A percentile compares a stretch with the other conserved stretches of the same genome.
Conservation (phyloP, 1,140 invertebrate genomes). For the Rhysida immarginata region DNA sequence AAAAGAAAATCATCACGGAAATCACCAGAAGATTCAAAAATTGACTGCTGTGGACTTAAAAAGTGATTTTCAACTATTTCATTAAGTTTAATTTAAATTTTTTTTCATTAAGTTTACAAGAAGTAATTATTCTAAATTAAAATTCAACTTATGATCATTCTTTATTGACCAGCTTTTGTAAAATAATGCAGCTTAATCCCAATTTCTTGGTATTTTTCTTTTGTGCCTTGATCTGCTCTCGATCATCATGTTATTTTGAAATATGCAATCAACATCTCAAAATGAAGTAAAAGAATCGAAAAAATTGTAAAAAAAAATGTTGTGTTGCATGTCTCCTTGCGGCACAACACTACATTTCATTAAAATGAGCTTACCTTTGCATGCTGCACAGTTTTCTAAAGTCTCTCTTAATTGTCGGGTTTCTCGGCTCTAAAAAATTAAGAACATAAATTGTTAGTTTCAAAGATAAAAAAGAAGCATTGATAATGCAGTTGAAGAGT, state of each 20-base stretch:
- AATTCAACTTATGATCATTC: too few relatives aligned
- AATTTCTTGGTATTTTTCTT: neutral
- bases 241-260: slow-evolving; percentile 1
- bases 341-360: neutral
- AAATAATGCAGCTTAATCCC: neutral
- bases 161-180: too few relatives aligned
- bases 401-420: slow-evolving; percentile 49
- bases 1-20: too few relatives aligned
- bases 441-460: too few relatives aligned
- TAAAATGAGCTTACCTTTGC: slow-evolving; percentile 29
- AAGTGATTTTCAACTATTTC: too few relatives aligned
- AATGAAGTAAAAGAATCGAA: slow-evolving; percentile 1
- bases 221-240: slow-evolving; percentile 4
- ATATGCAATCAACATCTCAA: neutral
- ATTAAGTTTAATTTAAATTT: too few relatives aligned
- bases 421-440: slow-evolving; percentile 44
- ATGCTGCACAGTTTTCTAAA: slow-evolving; percentile 60
- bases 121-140: too few relatives aligned
- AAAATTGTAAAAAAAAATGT: slow-evolving; percentile 10
- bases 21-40: too few relatives aligned
- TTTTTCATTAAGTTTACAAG: too few relatives aligned
- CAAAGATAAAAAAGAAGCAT: too few relatives aligned
- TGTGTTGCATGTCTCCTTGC: neutral
- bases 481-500: neutral
- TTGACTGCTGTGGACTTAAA: too few relatives aligned